phyloP scores from a whole-genome alignment of 2,113 vertebrate species.

The Phycodurus eques region DNA sequence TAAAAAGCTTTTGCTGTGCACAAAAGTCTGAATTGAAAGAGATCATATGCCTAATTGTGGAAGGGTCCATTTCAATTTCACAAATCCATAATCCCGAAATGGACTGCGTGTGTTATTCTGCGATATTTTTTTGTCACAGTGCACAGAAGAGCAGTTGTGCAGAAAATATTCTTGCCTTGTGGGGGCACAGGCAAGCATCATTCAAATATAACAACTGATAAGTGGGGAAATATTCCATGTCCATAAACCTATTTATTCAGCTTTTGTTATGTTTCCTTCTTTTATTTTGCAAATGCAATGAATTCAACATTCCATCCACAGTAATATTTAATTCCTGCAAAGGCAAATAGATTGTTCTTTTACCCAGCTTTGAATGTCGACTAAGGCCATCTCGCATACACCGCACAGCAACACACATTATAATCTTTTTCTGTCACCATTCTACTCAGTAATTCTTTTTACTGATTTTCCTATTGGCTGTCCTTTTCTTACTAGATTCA shows the following conservation, averaged over 20 bases:
- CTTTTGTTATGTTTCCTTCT: slow-evolving; percentile 58
- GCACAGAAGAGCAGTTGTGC: slow-evolving; percentile 26
- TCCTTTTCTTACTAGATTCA: slow-evolving; percentile 24
- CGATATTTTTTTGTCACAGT: slow-evolving; percentile 31
- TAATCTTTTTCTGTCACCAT: slow-evolving; percentile 34
- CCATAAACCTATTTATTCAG: slow-evolving; percentile 63
- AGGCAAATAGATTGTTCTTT: slow-evolving; percentile 53
- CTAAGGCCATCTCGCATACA: slow-evolving; percentile 46
- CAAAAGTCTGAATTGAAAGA: slow-evolving; percentile 48
- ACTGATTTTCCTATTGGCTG: slow-evolving; percentile 37
- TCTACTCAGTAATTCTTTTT: slow-evolving; percentile 45
- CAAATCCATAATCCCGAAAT: slow-evolving; percentile 45
- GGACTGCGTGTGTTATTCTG: slow-evolving; percentile 33
- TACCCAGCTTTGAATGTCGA: slow-evolving; percentile 38
- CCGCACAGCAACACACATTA: slow-evolving; percentile 48
- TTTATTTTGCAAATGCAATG: slow-evolving; percentile 38
- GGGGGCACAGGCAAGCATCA: slow-evolving; percentile 47
- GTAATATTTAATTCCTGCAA: slow-evolving; percentile 44
- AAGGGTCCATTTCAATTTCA: slow-evolving; percentile 64
- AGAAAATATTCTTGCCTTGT: slow-evolving; percentile 43
- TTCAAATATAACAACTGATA: slow-evolving; percentile 62
- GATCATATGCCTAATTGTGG: slow-evolving; percentile 8
- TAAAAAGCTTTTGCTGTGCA: slow-evolving; percentile 56
- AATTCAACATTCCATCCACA: slow-evolving; percentile 49
- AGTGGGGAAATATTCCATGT: slow-evolving; percentile 51